Evolutionary conservation across 1,140 invertebrate species (phyloP).

Genomic region (Apocrypta bakeri): DNA sequence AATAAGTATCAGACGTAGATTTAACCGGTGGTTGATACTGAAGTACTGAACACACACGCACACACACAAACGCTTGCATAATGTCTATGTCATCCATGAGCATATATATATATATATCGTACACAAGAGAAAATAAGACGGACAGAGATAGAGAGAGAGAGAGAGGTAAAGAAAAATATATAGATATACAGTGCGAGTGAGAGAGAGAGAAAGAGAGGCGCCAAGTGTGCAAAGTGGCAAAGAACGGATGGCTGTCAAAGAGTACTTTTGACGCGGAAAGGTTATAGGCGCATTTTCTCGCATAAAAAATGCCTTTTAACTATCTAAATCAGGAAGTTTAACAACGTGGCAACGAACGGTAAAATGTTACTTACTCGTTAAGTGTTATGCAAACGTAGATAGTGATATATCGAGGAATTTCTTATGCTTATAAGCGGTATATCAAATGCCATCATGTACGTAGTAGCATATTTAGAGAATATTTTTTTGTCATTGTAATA

Average conservation of each 20-base stretch:
- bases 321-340: neutral
- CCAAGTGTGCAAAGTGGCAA: neutral
- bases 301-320: conserved; percentile 41
- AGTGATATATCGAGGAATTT: neutral
- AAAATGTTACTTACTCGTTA: conserved; percentile 12
- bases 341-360: conserved; percentile 23
- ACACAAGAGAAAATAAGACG: no score
- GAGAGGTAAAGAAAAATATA: neutral
- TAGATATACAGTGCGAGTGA: neutral
- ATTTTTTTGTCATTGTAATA: neutral
- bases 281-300: conserved; percentile 33
- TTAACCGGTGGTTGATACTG: neutral
- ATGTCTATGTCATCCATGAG: no score
- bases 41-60: neutral
- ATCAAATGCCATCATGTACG: neutral
- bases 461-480: neutral
- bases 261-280: conserved; percentile 21
- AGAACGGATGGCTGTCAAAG: conserved; percentile 45
- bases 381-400: neutral
- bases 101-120: no score
- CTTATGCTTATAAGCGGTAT: neutral
- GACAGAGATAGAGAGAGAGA: no score
- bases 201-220: neutral
- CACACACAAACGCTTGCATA: neutral
- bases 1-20: neutral